Percentiles rank a stretch among this genome's conserved stretches.
Evolutionary conservation across 2,888 invertebrate species (phyloP).

Genomic region (Fabriciana adippe): DNA sequence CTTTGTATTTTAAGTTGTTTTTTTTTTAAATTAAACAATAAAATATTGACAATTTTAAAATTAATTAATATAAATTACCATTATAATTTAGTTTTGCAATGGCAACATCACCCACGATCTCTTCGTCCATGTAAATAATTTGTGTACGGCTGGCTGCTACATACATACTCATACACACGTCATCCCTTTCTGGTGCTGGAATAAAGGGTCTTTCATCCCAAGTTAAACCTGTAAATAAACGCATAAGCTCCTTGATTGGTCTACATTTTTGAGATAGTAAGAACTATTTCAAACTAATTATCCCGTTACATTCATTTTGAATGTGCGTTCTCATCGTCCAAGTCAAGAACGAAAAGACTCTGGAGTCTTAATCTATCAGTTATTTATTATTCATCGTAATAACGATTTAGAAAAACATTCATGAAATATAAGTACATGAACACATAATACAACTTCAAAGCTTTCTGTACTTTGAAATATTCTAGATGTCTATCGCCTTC

Average conservation of each 20-base stretch:
- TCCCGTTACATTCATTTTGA: no score
- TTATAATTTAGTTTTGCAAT: slow-evolving; percentile 73
- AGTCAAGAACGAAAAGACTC: no score
- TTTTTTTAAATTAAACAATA: neutral
- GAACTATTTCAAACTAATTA: neutral
- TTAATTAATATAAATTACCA: slow-evolving; percentile 50
- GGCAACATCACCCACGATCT: slow-evolving; percentile 63
- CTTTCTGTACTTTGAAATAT: no score
- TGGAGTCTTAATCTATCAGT: no score
- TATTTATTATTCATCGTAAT: no score
- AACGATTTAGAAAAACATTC: no score
- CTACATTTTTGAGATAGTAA: neutral
- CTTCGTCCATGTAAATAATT: slow-evolving; percentile 72
- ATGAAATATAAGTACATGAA: no score
- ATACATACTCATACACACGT: slow-evolving; percentile 66
- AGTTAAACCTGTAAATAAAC: slow-evolving; percentile 46
- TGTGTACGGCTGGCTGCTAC: slow-evolving; percentile 83
- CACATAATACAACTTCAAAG: no score
- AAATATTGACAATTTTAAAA: neutral
- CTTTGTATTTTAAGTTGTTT: no score
- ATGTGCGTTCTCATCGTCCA: no score
- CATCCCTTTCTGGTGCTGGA: slow-evolving; percentile 59
- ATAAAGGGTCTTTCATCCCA: slow-evolving; percentile 64
- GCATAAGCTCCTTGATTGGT: neutral
- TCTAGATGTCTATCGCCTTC: no score